Evolutionary conservation across 2,113 vertebrate genomes (phyloP).

Genomic region (Polypterus senegalus): DNA sequence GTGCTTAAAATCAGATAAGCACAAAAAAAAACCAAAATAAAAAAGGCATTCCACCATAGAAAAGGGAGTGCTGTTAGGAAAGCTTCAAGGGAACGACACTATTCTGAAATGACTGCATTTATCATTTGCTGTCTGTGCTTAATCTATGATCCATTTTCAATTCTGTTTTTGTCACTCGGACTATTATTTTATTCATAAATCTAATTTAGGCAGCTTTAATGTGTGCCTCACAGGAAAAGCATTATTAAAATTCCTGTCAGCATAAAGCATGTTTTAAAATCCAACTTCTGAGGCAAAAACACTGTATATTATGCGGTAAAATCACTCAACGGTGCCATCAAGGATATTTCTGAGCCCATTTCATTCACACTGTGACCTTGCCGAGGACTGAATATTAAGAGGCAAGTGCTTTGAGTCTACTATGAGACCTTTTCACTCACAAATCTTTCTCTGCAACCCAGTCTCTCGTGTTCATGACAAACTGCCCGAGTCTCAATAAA

Average conservation of each 20-base stretch:
- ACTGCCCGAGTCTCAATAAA: no score
- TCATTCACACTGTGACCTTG: no score
- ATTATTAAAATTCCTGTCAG: background rate
- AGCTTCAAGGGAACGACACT: no score
- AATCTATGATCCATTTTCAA: slow-evolving; percentile 10
- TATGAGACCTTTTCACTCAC: no score
- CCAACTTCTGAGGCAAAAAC: no score
- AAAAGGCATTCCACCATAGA: slow-evolving; percentile 17
- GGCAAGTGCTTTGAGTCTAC: no score
- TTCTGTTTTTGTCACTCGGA: background rate
- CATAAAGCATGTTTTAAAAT: background rate
- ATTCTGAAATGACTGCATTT: slow-evolving; percentile 3
- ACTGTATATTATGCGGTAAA: no score
- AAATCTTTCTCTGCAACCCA: no score
- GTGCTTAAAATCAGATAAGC: background rate
- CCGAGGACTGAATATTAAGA: no score
- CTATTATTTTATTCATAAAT: slow-evolving; percentile 1
- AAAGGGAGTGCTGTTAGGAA: slow-evolving; percentile 23
- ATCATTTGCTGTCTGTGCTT: slow-evolving; percentile 14
- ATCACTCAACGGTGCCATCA: no score
- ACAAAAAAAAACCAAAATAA: background rate
- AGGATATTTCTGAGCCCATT: no score
- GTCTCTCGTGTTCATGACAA: no score
- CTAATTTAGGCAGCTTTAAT: background rate
- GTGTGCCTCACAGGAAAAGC: background rate